Conservation (phyloP, 2,113 vertebrate genomes). For the Phalacrocorax aristotelis region DNA sequence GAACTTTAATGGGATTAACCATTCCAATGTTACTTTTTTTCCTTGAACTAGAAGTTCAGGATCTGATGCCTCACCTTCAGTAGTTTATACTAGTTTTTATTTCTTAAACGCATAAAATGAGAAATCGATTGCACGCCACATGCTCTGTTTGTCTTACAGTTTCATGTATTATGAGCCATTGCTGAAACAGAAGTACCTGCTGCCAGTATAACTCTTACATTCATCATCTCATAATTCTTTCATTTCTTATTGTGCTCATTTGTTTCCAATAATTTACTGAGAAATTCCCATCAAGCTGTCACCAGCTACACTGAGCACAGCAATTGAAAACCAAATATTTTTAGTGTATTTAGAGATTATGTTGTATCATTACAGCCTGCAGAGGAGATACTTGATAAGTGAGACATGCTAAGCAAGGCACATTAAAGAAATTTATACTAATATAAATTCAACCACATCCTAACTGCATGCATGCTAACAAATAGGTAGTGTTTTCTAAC, state of each 20-base stretch:
- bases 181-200: background rate
- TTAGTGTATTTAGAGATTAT: conserved; percentile 43
- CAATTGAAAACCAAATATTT: conserved; percentile 47
- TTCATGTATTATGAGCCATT: background rate
- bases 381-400: conserved; percentile 25
- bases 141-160: background rate
- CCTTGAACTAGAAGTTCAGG: background rate
- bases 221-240: background rate
- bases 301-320: conserved; percentile 42
- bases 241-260: conserved; percentile 14
- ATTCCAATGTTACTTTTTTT: background rate
- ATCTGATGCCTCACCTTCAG: background rate
- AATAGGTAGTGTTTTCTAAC: background rate
- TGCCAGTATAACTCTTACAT: background rate
- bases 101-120: background rate
- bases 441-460: conserved; percentile 8
- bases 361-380: background rate
- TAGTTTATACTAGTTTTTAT: background rate
- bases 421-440: background rate
- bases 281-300: conserved; percentile 40
- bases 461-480: background rate
- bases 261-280: conserved; percentile 18
- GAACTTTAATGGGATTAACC: background rate
- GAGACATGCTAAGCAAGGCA: background rate
- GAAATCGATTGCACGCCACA: background rate